Percentiles rank a stretch among this genome's conserved stretches.
phyloP scores from a whole-genome alignment of 2,113 vertebrate species.

The Acrocephalus kingi region DNA sequence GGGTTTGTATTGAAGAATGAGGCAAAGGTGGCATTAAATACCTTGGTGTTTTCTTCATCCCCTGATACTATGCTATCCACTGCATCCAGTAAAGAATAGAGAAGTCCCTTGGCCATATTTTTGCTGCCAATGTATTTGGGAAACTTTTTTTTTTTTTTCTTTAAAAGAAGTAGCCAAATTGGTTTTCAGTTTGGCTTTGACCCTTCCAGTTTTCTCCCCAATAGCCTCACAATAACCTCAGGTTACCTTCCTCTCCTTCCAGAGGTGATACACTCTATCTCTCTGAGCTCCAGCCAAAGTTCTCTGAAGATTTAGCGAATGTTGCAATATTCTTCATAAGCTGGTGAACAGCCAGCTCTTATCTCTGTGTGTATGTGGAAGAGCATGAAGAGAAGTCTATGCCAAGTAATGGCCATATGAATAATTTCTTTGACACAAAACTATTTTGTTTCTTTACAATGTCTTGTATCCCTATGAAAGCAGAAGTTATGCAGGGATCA shows the following conservation, averaged over 20 bases:
- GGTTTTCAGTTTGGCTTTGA: background rate
- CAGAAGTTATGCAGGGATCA: background rate
- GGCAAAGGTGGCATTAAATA: background rate
- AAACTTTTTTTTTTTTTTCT: background rate
- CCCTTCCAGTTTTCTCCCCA: background rate
- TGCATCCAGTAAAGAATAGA: background rate
- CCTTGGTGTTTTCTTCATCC: background rate
- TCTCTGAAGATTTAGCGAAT: background rate
- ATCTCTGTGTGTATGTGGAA: background rate
- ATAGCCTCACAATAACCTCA: background rate
- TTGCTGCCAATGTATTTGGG: background rate
- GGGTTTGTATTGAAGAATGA: background rate
- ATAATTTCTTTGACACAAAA: conserved; percentile 16
- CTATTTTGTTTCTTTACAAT: background rate
- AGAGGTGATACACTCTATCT: background rate
- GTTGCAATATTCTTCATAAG: background rate
- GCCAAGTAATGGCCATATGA: background rate
- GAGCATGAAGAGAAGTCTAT: background rate
- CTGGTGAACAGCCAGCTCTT: background rate
- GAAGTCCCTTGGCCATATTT: background rate
- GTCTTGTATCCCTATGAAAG: background rate
- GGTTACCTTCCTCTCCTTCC: background rate
- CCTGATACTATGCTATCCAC: background rate
- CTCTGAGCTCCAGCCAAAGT: background rate
- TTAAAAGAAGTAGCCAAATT: background rate